Evolutionary conservation across 2,888 invertebrate genomes (phyloP), one percentile per base, ranked within the genome.

Genomic region (Drosophila vallismaia): DNA sequence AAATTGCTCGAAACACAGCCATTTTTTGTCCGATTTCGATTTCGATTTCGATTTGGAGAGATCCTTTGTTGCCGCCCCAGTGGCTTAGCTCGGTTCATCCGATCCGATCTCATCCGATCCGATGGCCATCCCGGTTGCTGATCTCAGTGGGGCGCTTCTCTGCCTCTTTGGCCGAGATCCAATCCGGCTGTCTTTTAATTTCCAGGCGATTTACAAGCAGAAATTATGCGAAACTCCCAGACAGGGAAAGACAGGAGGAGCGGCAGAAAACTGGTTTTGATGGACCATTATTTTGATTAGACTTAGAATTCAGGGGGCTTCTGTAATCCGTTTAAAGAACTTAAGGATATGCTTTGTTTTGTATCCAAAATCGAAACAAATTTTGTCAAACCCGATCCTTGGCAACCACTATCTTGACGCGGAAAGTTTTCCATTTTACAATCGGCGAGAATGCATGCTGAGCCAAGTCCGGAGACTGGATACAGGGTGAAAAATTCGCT

Each of bases 361-460:
- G 1, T 19, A 19, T 19, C 19, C 19, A 19, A 19, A 19, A 19
- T 19, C 19, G 19, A 19, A 19, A 19, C 19, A 19, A 19, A 19
- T 19, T 19, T 19, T 19, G 19, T 19, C 19, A 19, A 19, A 19
- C 19, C 19, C 19, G 19, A 19, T 19, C 26, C 51, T 54, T 45
- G 53, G 49, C 48, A 62, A 66, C 59, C 75, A 82, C 82, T 76
- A 82, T 85, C 77, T 82, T 79, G 74, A 82, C 82, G 79, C 68
- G 82, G 79, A 77, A 82, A 82, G 58, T 82, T 85, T 82, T 19
- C 79, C 82, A 82, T 82, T 82, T 79, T 74, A 75, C 82, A 76
- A 82, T 81, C 56, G 79, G 75, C 70, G 76, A 82, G 82, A 85
- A 85, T 73, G 79, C 82, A 82, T 71, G 82, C 85, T 82, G 82